Evolutionary conservation across 2,113 vertebrate genomes (phyloP), one percentile per base, ranked within the genome.

Genomic region (Rhinogobius similis): DNA sequence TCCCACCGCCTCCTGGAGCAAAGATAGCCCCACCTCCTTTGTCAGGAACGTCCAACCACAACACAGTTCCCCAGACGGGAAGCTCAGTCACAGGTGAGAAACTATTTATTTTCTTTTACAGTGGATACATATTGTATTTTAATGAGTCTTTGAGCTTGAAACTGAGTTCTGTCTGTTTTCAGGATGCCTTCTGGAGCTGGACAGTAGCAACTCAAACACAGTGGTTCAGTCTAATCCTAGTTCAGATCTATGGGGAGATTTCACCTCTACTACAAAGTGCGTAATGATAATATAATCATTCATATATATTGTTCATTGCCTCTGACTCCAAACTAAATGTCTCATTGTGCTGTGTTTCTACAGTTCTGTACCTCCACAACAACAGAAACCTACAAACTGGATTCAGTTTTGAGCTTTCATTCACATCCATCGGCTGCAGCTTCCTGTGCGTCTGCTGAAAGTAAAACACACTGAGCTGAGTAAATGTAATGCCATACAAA

Each of bases 1-100:
- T 98, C 69, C 96, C 96, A 23, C 96, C 96, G 0, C 96, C 96
- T 13, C 96, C 96, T 1, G 95, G 96, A 83, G 95, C 95, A 70
- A 97, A 95, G 91, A 88, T 91, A 72, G 87, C 91, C 16, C 85
- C 87, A 3, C 94, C 95, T 36, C 89, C 94, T 52, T 75, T 85
- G 0, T 83, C 79, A 0, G 75, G 73, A 44, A 58, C 86, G 32
- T 93, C 94, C 55, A 92, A 93, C 88, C 87, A 91, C 78, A 91
- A 90, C 65, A 94, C 90, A 4, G 85, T 93, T 2, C 83, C 76
- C 0, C 82, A 86, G 69, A 86, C 76, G 0, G 85, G 78, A 12
- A 72, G 67, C 69, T 77, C 65, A 23, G 43, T 53, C 0, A 84
- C 83, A 75, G 87, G 91, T 92, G 67, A 5, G 0, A 2, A 0